These are phyloP conservation scores for Drosophila kikkawai DNA, from an alignment of 1,140 invertebrate genomes.

Conservation along the genomic window DNA sequence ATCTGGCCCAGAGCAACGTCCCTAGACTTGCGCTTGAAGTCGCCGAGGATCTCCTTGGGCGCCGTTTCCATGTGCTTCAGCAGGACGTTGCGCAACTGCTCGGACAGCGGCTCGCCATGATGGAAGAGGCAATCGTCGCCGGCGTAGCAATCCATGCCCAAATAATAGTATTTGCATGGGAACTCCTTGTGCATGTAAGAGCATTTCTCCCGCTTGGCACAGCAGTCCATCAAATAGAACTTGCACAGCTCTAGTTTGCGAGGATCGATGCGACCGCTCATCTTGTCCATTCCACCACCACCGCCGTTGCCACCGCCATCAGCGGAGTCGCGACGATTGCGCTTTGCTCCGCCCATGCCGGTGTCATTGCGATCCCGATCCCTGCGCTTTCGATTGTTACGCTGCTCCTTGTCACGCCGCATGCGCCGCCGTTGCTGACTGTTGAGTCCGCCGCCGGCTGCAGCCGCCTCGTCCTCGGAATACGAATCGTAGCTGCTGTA, in stretches of 20 bases:
- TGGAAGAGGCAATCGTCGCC: constrained; percentile 96
- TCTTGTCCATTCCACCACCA: constrained; percentile 88
- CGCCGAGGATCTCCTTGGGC: constrained; percentile 94
- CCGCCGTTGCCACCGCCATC: constrained; percentile 36
- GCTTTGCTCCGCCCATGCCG: constrained; percentile 66
- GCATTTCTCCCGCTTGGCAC: constrained; percentile 97
- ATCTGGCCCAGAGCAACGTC: constrained; percentile 91
- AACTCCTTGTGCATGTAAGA: constrained; percentile 98
- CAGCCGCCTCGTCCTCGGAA: constrained; percentile 77
- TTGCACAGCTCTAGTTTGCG: constrained; percentile 98
- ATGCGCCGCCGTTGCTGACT: constrained; percentile 76
- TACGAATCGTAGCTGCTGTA: constrained; percentile 86
- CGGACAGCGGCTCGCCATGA: constrained; percentile 93
- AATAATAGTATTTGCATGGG: constrained; percentile 98
- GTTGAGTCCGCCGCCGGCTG: constrained; percentile 53
- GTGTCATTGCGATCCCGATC: constrained; percentile 81
- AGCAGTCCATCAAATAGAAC: constrained; percentile 98
- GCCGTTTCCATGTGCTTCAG: constrained; percentile 95
- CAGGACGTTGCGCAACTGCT: constrained; percentile 89
- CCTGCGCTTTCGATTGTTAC: constrained; percentile 60
- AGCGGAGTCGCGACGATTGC: constrained; percentile 58
- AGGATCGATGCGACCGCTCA: constrained; percentile 88
- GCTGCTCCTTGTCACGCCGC: constrained; percentile 51
- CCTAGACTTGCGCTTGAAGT: constrained; percentile 92
- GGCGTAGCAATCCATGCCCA: constrained; percentile 93